A percentile compares a stretch with the other conserved stretches of the same genome.
These are phyloP conservation scores for Drosophila willistoni DNA, from an alignment of 1,140 invertebrate species.

Conservation along the genomic window DNA sequence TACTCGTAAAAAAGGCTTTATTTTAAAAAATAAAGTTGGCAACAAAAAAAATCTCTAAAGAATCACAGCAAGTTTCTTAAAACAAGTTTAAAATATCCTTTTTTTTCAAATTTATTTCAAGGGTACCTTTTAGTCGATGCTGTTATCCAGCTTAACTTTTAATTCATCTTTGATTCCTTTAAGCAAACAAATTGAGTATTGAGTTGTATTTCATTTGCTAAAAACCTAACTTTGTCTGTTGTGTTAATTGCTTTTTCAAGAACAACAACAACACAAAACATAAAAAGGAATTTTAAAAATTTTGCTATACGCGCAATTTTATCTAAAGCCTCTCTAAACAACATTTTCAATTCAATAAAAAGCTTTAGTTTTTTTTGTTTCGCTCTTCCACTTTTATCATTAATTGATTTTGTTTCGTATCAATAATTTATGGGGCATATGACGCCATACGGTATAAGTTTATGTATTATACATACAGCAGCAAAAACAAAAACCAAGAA, in stretches of 20 bases:
- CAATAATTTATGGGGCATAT: slow-evolving; percentile 71
- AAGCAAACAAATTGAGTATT: no score
- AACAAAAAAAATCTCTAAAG: no score
- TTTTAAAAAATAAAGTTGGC: no score
- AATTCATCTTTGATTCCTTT: no score
- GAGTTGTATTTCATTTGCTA: no score
- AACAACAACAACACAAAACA: slow-evolving; percentile 4
- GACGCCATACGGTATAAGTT: slow-evolving; percentile 61
- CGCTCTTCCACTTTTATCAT: slow-evolving; percentile 45
- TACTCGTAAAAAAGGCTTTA: no score
- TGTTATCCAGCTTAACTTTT: no score
- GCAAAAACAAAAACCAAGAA: background rate
- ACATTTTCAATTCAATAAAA: slow-evolving; percentile 56
- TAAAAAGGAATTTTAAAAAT: slow-evolving; percentile 31
- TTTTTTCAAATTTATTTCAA: no score
- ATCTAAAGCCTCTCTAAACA: slow-evolving; percentile 31
- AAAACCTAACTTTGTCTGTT: slow-evolving; percentile 1
- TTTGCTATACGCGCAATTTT: slow-evolving; percentile 44
- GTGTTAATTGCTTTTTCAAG: slow-evolving; percentile 25
- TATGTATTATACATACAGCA: slow-evolving; percentile 42
- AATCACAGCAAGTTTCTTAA: no score
- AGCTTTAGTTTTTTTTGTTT: slow-evolving; percentile 12
- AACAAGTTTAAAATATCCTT: no score
- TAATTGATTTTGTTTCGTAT: slow-evolving; percentile 70
- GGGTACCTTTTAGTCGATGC: no score